Evolutionary conservation across 2,113 vertebrate species (phyloP).

Genomic region (Dendropsophus ebraccatus): DNA sequence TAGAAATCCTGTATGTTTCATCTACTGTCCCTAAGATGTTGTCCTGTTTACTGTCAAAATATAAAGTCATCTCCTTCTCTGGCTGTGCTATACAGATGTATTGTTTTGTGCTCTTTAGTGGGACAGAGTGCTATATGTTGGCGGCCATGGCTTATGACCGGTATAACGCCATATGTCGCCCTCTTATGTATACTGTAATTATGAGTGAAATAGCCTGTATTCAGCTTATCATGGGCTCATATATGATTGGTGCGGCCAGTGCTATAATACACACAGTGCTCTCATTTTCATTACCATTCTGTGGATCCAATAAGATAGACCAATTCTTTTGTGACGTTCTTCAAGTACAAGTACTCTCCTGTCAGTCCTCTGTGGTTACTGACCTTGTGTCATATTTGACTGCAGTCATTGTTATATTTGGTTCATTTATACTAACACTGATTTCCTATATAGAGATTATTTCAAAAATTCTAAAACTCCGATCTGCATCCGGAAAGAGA

Average conservation of each 20-base stretch:
- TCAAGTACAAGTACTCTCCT: no score
- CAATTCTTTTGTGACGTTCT: no score
- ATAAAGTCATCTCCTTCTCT: no score
- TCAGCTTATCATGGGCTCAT: not conserved
- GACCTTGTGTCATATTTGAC: not conserved
- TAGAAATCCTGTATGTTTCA: slow-evolving; percentile 17
- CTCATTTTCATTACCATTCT: slow-evolving; percentile 2
- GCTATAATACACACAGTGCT: not conserved
- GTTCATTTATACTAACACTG: slow-evolving; percentile 5
- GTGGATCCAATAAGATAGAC: no score
- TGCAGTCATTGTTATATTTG: not conserved
- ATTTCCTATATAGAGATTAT: no score
- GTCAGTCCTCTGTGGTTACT: not conserved
- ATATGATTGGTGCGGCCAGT: not conserved
- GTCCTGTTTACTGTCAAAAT: no score
- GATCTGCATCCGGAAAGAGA: not conserved
- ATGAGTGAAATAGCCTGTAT: slow-evolving; percentile 7
- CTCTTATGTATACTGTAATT: no score
- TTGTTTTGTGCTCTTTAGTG: not conserved
- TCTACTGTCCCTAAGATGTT: no score
- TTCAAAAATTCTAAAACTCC: not conserved
- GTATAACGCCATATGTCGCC: slow-evolving; percentile 13
- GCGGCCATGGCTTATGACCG: slow-evolving; percentile 13
- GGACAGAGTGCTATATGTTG: slow-evolving; percentile 15
- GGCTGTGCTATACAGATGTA: slow-evolving; percentile 1